Evolutionary conservation across 1,140 invertebrate genomes (phyloP), one percentile per base, ranked within the genome.

Genomic region (Maconellicoccus hirsutus): DNA sequence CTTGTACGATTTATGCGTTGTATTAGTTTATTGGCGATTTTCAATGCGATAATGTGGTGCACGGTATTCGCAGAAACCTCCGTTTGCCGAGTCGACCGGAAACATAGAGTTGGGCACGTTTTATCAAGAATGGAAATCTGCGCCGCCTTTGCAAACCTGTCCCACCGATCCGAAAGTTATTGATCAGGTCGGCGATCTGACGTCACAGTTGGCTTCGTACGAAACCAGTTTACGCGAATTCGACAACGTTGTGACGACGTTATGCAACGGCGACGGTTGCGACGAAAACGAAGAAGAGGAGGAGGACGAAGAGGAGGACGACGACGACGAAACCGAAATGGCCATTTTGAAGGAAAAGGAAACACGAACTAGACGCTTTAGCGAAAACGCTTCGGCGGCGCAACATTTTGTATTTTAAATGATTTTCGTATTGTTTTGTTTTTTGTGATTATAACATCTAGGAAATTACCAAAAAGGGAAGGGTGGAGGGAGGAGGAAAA

Each of bases 111-210:
- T 93, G 71, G 87, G 87, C 39, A 83, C 85, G 71, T 92, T 92
- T 80, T 91, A 89, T 79, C 81, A 86, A 4, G 88, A 91, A 75
- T 92, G 89, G 79, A 88, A 90, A 78, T 84, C 83, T 75, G 89
- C 90, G 6, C 89, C 89, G 0, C 85, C 85, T 33, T 79, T 91
- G 27, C 82, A 85, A 39, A 83, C 85, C 14, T 88, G 86, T 75
- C 81, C 76, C 70, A 84, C 87, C 72, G 80, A 86, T 72, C 80
- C 83, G 59, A 84, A 83, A 21, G 75, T 86, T 4, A 80, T 80
- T 6, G 86, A 87, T 69, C 84, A 87, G 77, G 80, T 88, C 14
- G 84, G 85, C 59, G 86, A 89, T 75, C 79, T 92, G 7, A 86
- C 86, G 1, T 83, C 86, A 75, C 88, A 91, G 76, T 76, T 93